Conservation (phyloP, 2,797 vertebrate genomes). For the Poliocrania exsul region DNA sequence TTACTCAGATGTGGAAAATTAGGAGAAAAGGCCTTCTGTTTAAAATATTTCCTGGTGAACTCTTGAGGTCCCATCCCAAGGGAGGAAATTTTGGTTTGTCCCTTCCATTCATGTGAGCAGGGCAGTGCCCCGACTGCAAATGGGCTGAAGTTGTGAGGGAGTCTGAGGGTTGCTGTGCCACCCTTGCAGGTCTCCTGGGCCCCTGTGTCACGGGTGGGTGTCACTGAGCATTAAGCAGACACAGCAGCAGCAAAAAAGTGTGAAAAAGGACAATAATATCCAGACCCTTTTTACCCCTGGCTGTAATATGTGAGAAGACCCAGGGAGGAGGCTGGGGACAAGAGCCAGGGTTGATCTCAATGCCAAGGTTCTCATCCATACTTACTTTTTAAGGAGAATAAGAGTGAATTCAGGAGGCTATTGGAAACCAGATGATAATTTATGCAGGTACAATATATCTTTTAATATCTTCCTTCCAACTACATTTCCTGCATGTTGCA, state of each 20-base stretch:
- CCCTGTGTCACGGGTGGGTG: neutral
- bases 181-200: neutral
- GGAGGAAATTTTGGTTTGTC: neutral
- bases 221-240: neutral
- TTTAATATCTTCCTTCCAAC: constrained; percentile 42
- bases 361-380: neutral
- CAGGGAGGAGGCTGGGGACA: neutral
- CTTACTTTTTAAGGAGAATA: neutral
- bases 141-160: rapidly evolving
- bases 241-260: neutral
- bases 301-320: neutral
- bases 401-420: neutral
- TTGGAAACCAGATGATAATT: constrained; percentile 39
- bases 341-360: neutral
- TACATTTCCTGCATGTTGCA: constrained; percentile 43
- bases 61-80: neutral
- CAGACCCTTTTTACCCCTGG: neutral
- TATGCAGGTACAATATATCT: constrained; percentile 41
- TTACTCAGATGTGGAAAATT: neutral
- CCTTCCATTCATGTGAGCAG: neutral
- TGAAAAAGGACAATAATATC: neutral
- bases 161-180: neutral
- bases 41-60: neutral
- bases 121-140: neutral
- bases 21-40: neutral